Conservation (phyloP, 2,797 vertebrate genomes). For the Distichodus sexfasciatus region DNA sequence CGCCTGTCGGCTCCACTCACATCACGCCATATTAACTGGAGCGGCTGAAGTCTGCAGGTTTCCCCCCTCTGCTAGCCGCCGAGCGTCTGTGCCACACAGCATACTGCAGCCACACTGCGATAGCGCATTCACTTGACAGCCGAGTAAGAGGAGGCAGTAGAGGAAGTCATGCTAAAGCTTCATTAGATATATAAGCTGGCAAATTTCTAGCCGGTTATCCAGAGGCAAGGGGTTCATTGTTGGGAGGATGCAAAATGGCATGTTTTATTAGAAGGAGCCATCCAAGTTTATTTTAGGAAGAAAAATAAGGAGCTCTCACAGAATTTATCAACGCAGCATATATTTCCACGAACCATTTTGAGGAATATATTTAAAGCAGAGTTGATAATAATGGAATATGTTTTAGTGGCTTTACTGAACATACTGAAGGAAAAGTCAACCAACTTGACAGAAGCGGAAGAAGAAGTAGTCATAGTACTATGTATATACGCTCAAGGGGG, state of each 20-base stretch:
- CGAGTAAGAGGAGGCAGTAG: conserved; percentile 57
- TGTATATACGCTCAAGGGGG: background rate
- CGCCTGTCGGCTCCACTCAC: conserved; percentile 91
- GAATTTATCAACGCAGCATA: background rate
- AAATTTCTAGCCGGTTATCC: conserved; percentile 66
- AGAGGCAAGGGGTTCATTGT: conserved; percentile 35
- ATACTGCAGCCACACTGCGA: conserved; percentile 65
- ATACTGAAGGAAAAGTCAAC: background rate
- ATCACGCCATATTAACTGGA: conserved; percentile 88
- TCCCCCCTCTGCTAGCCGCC: conserved; percentile 71
- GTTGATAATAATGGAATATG: too few relatives aligned
- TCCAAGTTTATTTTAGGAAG: background rate
- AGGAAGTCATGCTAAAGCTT: conserved; percentile 66
- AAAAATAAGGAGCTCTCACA: background rate
- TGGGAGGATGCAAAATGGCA: background rate
- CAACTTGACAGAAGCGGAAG: background rate
- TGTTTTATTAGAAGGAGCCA: background rate
- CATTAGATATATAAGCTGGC: conserved; percentile 66
- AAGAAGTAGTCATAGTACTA: background rate
- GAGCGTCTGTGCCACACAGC: conserved; percentile 67
- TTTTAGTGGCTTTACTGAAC: too few relatives aligned
- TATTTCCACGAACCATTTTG: background rate
- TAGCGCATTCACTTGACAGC: conserved; percentile 64
- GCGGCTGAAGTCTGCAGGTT: conserved; percentile 86
- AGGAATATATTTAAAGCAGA: background rate